Evolutionary conservation across 1,140 invertebrate species (phyloP).

Genomic region (Drosophila seguyi): DNA sequence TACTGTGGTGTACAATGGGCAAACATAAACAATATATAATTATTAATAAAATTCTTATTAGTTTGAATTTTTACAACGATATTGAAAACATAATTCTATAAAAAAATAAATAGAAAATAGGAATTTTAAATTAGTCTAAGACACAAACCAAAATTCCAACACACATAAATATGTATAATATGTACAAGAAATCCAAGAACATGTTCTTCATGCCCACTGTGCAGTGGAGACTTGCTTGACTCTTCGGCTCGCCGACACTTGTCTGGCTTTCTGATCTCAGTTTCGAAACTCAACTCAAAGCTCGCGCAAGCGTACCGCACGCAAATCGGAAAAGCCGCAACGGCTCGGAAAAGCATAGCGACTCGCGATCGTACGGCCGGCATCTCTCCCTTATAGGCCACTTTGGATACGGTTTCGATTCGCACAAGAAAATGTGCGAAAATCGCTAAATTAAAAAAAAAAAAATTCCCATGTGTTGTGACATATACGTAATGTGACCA

Average conservation of each 20-base stretch:
- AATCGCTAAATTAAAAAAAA: constrained; percentile 50
- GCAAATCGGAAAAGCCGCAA: constrained; percentile 19
- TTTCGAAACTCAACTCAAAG: constrained; percentile 70
- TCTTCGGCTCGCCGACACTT: constrained; percentile 52
- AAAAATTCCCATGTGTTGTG: constrained; percentile 31
- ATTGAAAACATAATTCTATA: too few relatives aligned
- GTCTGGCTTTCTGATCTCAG: constrained; percentile 71
- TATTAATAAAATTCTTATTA: neutral
- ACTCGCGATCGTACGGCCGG: constrained; percentile 41
- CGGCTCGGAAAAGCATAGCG: constrained; percentile 18
- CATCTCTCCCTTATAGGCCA: constrained; percentile 20
- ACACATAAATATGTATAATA: too few relatives aligned
- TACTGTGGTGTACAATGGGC: neutral
- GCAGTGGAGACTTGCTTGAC: constrained; percentile 19
- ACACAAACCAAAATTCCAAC: neutral
- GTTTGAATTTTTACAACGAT: too few relatives aligned
- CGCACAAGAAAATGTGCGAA: constrained; percentile 39
- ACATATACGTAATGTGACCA: constrained; percentile 55
- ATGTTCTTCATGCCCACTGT: neutral
- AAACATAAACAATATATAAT: too few relatives aligned
- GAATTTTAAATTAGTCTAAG: neutral
- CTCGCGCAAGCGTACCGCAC: constrained; percentile 50
- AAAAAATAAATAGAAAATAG: neutral
- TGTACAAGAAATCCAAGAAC: neutral
- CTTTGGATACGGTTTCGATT: constrained; percentile 75